Base-by-base conservation (phyloP, 2,888 invertebrate genomes). In the Molorchus minor region DNA sequence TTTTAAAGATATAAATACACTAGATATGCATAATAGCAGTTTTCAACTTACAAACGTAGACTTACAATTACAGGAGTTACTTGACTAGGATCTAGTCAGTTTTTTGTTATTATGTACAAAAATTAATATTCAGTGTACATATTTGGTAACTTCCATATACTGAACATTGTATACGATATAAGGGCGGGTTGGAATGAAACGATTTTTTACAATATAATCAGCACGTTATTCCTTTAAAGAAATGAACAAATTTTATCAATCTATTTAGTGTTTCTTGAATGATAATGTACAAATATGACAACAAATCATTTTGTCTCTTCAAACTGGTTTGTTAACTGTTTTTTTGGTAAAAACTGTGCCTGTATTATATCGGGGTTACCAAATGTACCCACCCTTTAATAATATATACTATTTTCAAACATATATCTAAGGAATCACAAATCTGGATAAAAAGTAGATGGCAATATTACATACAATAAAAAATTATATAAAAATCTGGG, bases 101-200 rank as follows among this genome's bases (percentile, higher is more conserved):
- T 76, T 67, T 64, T 71, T 65, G 68, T 66, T 72, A 65, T 73
- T 75, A 77, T 76, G 75, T 79, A 80, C 77, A 78, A 71, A 71
- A 73, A 64, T 65, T 62, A 68, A 66, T 70, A 73, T 73, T 77
- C 74, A 76, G 77, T 77, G 78, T 79, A 80, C 78, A 79, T 79
- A 79, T 80, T 80, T 80, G 80, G 80, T 80, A 80, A 80, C 80
- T 80, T 68, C 77, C 76, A 77, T 77, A 77, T 80, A 80, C 78
- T 75, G 74, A 77, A 77, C 67, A 70, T 56, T 69, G 71, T 71
- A 68, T 72, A 73, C 67, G 70, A 65, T 58, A 40, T 25, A 56
- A 54, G 52, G 53, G 46, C 30, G 55, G 55, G 52, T 49, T n/a
- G 41, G 15, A 49, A 36, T 15, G 20, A 40, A 51, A 55, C 59